Evolutionary conservation across 2,797 vertebrate genomes (phyloP), one percentile per base, ranked within the genome.

Genomic region (Sebastes diploproa): DNA sequence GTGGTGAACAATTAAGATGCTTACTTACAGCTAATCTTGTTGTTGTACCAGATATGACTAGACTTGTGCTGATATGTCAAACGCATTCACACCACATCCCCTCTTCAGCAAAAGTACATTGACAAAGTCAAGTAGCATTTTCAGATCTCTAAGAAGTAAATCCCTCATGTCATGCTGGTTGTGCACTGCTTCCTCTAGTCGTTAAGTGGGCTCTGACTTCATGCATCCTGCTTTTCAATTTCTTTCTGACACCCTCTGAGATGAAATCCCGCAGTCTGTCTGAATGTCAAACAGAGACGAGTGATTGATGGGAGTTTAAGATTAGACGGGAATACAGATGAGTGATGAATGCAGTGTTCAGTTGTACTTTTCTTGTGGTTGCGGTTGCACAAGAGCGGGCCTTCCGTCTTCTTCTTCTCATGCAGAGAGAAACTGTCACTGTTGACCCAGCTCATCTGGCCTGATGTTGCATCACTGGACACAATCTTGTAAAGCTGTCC

Each of bases 221-320:
- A 69, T 77, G 77, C 78, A 77, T 71, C 70, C 42, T 60, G 60
- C 75, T 78, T 84, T 78, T 82, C 59, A 38, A 66, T 81, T 82
- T 71, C 67, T 68, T 63, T 32, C 50, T n/a, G 25, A 71, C 32
- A 42, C 61, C 65, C 50, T 4, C n/a, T 56, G 68, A 65, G 55
- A 75, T 64, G 42, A 75, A 72, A 65, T n/a, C 69, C 60, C 14
- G 27, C 23, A 83, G 59, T 27, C 29, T 68, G 65, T 23, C 38
- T 72, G 83, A 86, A 83, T 82, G 59, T 65, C 67, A 86, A 86
- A 77, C 34, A 50, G n/a, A 22, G 4, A 23, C 70, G 46, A 73
- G 29, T 65, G 55, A 77, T 54, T 7, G 67, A 20, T 46, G 29
- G 64, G 30, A 55, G 55, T 13, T 38, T 8, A 46, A 52, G 0